These are phyloP conservation scores for Pseudanteris insignis DNA, from an alignment of 2,888 invertebrate species.

Conservation along the genomic window DNA sequence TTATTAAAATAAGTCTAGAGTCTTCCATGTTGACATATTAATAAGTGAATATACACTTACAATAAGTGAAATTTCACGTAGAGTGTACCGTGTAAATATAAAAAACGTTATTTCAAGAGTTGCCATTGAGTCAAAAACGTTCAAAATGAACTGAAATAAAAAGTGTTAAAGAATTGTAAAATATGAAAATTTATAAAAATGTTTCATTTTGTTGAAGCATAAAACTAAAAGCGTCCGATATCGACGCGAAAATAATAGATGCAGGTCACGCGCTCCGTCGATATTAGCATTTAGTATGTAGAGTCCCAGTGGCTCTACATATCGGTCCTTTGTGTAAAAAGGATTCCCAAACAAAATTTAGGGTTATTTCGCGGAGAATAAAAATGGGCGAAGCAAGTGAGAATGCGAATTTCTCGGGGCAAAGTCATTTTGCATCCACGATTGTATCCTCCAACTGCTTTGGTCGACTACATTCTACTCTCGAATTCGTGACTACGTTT, in stretches of 20 bases:
- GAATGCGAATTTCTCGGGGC: slow-evolving; percentile 40
- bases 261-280: slow-evolving; percentile 61
- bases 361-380: slow-evolving; percentile 64
- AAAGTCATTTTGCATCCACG: slow-evolving; percentile 36
- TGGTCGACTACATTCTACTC: slow-evolving; percentile 15
- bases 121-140: no score
- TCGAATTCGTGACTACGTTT: slow-evolving; percentile 47
- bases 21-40: no score
- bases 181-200: no score
- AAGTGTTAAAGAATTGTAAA: no score
- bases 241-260: slow-evolving; percentile 20
- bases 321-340: slow-evolving; percentile 65
- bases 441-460: slow-evolving; percentile 37
- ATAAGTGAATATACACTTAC: no score
- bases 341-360: slow-evolving; percentile 66
- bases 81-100: no score
- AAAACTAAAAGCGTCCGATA: slow-evolving; percentile 22
- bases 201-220: no score
- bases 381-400: slow-evolving; percentile 55
- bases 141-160: no score
- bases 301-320: slow-evolving; percentile 60
- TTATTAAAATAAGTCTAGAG: no score
- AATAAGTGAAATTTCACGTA: no score
- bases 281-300: slow-evolving; percentile 65
- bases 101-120: no score